A percentile compares a stretch with the other conserved stretches of the same genome.
These are phyloP conservation scores for Myiagra hebetior DNA, from an alignment of 2,113 vertebrate species.

Conservation along the genomic window DNA sequence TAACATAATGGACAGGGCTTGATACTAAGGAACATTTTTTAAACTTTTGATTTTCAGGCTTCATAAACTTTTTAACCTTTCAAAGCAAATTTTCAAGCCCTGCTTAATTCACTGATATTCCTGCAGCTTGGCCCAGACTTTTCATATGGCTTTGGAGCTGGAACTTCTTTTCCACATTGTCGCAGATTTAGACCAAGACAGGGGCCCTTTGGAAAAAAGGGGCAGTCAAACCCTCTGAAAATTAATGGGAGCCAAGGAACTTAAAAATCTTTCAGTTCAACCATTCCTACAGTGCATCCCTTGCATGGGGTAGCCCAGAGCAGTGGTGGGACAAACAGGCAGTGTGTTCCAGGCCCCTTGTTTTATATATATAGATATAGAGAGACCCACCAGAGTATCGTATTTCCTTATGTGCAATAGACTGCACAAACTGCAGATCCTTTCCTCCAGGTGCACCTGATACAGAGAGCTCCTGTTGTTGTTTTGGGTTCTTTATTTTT, in stretches of 20 bases:
- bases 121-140: background rate
- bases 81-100: background rate
- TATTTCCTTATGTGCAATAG: background rate
- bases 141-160: background rate
- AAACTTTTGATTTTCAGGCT: background rate
- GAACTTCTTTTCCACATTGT: background rate
- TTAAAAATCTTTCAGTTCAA: background rate
- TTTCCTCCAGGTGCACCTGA: background rate
- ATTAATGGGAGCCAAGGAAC: background rate
- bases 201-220: background rate
- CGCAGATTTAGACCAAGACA: background rate
- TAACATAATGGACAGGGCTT: background rate
- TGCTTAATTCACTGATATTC: background rate
- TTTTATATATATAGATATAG: background rate
- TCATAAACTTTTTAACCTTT: background rate
- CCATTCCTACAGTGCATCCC: background rate
- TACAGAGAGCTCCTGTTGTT: background rate
- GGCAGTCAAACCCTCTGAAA: background rate
- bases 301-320: background rate
- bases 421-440: background rate
- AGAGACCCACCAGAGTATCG: background rate
- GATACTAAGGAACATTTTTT: background rate
- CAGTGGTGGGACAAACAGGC: background rate
- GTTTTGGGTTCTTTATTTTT: constrained; percentile 33
- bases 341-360: background rate